Evolutionary conservation across 2,888 invertebrate genomes (phyloP).

Genomic region (Proisotoma minuta): DNA sequence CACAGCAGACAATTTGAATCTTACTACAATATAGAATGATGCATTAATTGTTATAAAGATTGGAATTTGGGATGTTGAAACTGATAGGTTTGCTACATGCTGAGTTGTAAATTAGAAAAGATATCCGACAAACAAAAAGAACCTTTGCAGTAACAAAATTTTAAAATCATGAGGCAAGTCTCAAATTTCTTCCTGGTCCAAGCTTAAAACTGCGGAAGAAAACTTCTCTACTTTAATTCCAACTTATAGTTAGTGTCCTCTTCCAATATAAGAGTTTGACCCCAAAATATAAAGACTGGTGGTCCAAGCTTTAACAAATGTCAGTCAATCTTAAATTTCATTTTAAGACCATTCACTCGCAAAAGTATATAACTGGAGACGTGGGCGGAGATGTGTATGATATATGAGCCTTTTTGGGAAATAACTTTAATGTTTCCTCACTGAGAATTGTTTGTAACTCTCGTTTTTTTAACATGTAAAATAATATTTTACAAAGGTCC

Average conservation of each 20-base stretch:
- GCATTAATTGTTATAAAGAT: neutral
- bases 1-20: no score
- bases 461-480: neutral
- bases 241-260: no score
- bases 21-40: no score
- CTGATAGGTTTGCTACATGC: conserved; percentile 10
- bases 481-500: neutral
- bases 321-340: no score
- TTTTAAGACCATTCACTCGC: no score
- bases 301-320: no score
- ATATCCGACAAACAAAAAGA: neutral
- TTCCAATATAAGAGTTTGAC: no score
- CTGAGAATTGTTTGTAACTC: neutral
- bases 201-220: no score
- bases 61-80: neutral
- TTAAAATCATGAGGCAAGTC: conserved; percentile 9
- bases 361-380: no score
- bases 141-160: conserved; percentile 10
- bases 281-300: no score
- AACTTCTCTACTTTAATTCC: no score
- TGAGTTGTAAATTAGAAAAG: conserved; percentile 13
- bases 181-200: conserved; percentile 9
- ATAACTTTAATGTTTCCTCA: neutral
- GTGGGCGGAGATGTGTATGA: conserved; percentile 13
- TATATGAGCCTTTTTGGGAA: conserved; percentile 2